These are phyloP conservation scores for Acrocera orbiculus DNA, from an alignment of 2,888 invertebrate genomes.

Conservation along the genomic window DNA sequence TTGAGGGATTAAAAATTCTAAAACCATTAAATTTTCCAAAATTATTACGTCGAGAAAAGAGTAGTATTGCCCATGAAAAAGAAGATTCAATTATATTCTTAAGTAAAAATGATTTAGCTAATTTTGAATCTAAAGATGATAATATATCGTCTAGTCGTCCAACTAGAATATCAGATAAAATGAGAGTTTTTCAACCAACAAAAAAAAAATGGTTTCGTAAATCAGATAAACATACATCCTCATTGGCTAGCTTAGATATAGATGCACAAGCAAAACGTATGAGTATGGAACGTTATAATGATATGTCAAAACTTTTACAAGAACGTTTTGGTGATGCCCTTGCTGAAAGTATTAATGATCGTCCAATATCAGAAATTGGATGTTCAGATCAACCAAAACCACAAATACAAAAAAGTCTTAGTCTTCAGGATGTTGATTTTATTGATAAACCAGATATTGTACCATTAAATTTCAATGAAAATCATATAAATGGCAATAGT, in stretches of 20 bases:
- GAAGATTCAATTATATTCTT: slow-evolving; percentile 50
- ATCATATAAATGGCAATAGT: background rate
- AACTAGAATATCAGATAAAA: slow-evolving; percentile 23
- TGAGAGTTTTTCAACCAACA: slow-evolving; percentile 33
- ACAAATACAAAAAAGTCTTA: slow-evolving; percentile 25
- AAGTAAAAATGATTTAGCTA: slow-evolving; percentile 45
- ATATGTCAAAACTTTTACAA: slow-evolving; percentile 52
- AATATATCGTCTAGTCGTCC: background rate
- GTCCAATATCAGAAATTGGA: slow-evolving; percentile 13
- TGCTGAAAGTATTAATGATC: background rate
- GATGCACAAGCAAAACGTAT: slow-evolving; percentile 46
- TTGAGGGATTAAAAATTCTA: slow-evolving; percentile 38
- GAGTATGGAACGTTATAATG: slow-evolving; percentile 52
- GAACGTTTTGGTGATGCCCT: slow-evolving; percentile 40
- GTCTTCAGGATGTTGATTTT: slow-evolving; percentile 28
- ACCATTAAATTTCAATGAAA: slow-evolving; percentile 8
- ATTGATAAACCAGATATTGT: slow-evolving; percentile 24
- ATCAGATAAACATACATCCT: slow-evolving; percentile 20
- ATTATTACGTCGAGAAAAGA: slow-evolving; percentile 27
- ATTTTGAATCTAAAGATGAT: slow-evolving; percentile 33
- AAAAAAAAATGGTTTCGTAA: slow-evolving; percentile 51
- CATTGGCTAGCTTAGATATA: slow-evolving; percentile 29
- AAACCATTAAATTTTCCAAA: slow-evolving; percentile 31
- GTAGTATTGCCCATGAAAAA: slow-evolving; percentile 35
- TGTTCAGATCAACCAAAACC: slow-evolving; percentile 17